Conservation (phyloP, 2,797 vertebrate species). For the Diceros bicornis region DNA sequence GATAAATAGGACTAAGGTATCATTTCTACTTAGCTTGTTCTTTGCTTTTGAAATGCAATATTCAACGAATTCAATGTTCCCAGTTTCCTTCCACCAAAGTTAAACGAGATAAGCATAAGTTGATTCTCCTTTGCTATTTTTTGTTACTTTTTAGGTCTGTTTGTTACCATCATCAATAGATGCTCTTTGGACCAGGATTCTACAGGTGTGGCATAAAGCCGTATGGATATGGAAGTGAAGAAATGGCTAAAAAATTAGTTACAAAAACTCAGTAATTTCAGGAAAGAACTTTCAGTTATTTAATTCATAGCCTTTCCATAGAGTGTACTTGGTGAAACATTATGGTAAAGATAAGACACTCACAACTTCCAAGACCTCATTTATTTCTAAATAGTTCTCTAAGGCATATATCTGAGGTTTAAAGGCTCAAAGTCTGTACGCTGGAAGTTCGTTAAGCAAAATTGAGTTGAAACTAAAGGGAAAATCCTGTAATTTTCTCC, state of each 20-base stretch:
- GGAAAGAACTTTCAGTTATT: slow-evolving; percentile 47
- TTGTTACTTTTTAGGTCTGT: background rate
- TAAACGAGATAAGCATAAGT: background rate
- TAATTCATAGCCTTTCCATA: slow-evolving; percentile 62
- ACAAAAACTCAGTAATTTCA: slow-evolving; percentile 69
- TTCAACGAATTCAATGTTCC: background rate
- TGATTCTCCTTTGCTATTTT: background rate
- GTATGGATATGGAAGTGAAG: background rate
- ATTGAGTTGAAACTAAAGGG: slow-evolving; percentile 57
- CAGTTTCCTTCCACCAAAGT: background rate
- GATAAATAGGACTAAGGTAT: background rate
- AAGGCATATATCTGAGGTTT: slow-evolving; percentile 45
- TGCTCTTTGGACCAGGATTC: background rate
- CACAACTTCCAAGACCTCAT: background rate
- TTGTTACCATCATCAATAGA: background rate
- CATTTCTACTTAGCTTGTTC: background rate
- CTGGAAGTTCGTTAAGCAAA: slow-evolving; percentile 72
- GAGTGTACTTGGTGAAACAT: background rate
- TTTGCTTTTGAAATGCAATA: background rate
- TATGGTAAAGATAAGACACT: slow-evolving; percentile 8
- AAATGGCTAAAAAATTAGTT: slow-evolving; percentile 49
- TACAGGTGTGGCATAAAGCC: background rate
- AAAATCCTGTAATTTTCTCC: slow-evolving; percentile 18
- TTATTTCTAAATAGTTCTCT: slow-evolving; percentile 66
- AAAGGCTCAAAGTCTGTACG: slow-evolving; percentile 63